phyloP scores from a whole-genome alignment of 2,797 vertebrate species.

The Takifugu rubripes region DNA sequence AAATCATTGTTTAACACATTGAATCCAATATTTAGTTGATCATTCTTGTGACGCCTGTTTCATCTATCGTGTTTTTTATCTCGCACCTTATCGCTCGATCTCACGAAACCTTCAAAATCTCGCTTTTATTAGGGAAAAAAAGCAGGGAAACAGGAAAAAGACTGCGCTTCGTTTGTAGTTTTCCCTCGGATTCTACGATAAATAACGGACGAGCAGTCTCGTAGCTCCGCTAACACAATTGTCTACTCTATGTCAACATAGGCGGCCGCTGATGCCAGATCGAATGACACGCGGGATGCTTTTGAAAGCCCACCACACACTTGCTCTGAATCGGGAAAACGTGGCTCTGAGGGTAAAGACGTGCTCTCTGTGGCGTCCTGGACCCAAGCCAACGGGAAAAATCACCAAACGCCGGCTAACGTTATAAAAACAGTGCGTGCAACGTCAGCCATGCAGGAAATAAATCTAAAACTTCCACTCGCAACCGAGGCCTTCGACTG shows the following conservation, averaged over 20 bases:
- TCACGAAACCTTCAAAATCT: not conserved
- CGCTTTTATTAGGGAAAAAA: not conserved
- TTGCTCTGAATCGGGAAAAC: slow-evolving; percentile 66
- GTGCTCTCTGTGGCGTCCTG: slow-evolving; percentile 27
- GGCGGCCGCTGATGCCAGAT: slow-evolving; percentile 92
- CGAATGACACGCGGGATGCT: slow-evolving; percentile 89
- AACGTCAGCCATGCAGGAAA: slow-evolving; percentile 31
- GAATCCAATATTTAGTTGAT: no score
- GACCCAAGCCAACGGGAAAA: slow-evolving; percentile 44
- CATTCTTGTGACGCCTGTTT: no score
- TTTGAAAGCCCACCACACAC: slow-evolving; percentile 69
- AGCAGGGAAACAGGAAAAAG: not conserved
- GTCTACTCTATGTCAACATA: slow-evolving; percentile 97
- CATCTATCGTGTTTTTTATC: no score
- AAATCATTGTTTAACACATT: no score
- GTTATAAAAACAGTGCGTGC: slow-evolving; percentile 31
- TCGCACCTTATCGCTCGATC: no score
- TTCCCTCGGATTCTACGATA: not conserved
- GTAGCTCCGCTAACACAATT: slow-evolving; percentile 81
- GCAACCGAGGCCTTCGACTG: slow-evolving; percentile 29
- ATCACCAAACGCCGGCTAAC: slow-evolving; percentile 49
- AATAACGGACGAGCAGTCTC: slow-evolving; percentile 15
- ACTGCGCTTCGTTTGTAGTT: no score
- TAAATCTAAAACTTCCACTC: no score
- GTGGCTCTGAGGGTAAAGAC: slow-evolving; percentile 47